Evolutionary conservation across 2,888 invertebrate genomes (phyloP), one percentile per base, ranked within the genome.

Genomic region (Plebejus argus): DNA sequence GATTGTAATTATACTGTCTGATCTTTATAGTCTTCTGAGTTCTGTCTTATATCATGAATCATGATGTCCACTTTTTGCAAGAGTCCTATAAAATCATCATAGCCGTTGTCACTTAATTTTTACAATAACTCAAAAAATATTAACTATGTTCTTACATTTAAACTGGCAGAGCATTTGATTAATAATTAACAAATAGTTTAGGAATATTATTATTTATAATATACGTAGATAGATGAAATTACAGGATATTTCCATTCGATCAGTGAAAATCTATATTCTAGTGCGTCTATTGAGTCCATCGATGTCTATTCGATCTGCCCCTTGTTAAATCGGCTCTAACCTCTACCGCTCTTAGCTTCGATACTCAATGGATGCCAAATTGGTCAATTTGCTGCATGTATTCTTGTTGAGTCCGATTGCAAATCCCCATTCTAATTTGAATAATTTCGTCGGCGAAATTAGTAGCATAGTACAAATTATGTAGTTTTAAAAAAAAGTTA

Each of bases 331-430:
- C 66, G 33, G 66, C 66, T 66, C 66, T 66, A 66, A 4, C 7
- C 66, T 66, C 66, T 66, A 66, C 23, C 7, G 23, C 66, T 28
- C 28, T 33, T 28, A 66, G 33, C 66, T 28, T 33, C 18, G 66
- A 66, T 33, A 66, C 61, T 66, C 61, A 66, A 66, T 66, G 1
- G 66, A 18, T 15, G 66, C 28, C 28, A 66, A 66, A 66, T 66
- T 66, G 66, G 66, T 15, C 66, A 66, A 66, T 66, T 66, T 66
- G 66, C 66, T 66, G 15, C 66, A 28, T 18, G 23, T 28, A 28
- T 66, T 66, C 66, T 66, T 28, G 66, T 33, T 66, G 66, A 66
- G 20, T 66, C 18, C 18, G 66, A 66, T 66, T 23, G 66, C 66
- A 66, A 66, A 66, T 66, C 23, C 3, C 61, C 6, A 18, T 33